phyloP scores from a whole-genome alignment of 2,113 vertebrate genomes.

The Sclerurus mexicanus region DNA sequence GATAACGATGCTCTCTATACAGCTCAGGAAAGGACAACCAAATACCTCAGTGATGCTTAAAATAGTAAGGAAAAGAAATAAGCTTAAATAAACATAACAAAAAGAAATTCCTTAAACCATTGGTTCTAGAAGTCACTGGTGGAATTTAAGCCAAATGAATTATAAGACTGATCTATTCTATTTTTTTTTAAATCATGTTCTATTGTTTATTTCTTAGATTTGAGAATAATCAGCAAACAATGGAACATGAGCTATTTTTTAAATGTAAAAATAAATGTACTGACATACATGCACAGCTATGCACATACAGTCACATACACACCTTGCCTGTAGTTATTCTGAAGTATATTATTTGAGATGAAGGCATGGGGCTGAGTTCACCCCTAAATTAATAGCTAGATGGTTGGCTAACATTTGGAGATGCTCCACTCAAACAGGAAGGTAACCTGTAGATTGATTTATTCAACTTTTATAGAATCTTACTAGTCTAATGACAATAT shows the following conservation, averaged over 20 bases:
- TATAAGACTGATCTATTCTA: not conserved
- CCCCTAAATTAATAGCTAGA: not conserved
- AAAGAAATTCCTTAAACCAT: not conserved
- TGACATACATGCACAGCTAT: rapidly evolving
- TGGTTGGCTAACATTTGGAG: not conserved
- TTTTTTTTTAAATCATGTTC: not conserved
- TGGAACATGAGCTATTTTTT: not conserved
- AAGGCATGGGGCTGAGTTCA: not conserved
- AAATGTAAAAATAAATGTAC: not conserved
- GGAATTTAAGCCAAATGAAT: not conserved
- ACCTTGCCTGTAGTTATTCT: not conserved
- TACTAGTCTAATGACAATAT: not conserved
- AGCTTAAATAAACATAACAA: not conserved
- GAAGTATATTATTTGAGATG: not conserved
- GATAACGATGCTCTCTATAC: not conserved
- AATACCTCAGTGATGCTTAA: not conserved
- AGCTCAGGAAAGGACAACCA: not conserved
- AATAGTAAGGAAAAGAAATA: not conserved
- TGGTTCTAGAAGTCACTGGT: not conserved
- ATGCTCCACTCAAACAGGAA: not conserved
- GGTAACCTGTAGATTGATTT: not conserved
- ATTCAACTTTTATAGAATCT: not conserved
- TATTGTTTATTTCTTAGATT: not conserved
- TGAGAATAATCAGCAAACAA: not conserved
- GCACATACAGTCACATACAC: not conserved